phyloP scores from a whole-genome alignment of 2,113 vertebrate genomes.

The Pluvialis apricaria region DNA sequence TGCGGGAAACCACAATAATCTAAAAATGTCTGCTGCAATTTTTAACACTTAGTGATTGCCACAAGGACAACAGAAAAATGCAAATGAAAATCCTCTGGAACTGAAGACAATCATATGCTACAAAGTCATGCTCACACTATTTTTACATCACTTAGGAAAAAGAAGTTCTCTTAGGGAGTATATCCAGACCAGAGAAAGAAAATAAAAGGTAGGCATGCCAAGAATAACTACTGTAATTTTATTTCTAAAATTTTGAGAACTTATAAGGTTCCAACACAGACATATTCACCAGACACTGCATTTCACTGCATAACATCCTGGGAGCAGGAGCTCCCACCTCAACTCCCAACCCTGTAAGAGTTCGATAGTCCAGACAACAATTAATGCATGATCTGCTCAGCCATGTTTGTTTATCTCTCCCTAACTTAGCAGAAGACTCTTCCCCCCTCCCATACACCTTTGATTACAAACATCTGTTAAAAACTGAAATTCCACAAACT shows the following conservation, averaged over 20 bases:
- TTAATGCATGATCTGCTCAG: neutral
- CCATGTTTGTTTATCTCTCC: neutral
- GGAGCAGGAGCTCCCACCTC: neutral
- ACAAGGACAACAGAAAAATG: constrained; percentile 43
- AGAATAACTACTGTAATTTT: neutral
- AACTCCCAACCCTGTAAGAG: neutral
- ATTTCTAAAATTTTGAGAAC: neutral
- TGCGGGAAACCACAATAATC: constrained; percentile 34
- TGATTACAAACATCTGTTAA: neutral
- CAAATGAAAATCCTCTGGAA: constrained; percentile 23
- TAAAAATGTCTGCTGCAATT: constrained; percentile 30
- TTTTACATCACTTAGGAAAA: neutral
- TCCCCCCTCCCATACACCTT: neutral
- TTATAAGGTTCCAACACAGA: neutral
- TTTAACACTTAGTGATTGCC: constrained; percentile 49
- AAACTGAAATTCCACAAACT: neutral
- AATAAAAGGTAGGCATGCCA: neutral
- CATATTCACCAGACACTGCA: neutral
- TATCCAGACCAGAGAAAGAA: neutral
- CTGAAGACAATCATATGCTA: constrained; percentile 38
- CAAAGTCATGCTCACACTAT: constrained; percentile 22
- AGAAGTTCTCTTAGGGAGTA: neutral
- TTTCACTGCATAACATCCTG: neutral
- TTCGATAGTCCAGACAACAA: neutral
- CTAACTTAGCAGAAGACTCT: neutral